Conservation (phyloP, 1,140 invertebrate genomes). For the Pantala flavescens region DNA sequence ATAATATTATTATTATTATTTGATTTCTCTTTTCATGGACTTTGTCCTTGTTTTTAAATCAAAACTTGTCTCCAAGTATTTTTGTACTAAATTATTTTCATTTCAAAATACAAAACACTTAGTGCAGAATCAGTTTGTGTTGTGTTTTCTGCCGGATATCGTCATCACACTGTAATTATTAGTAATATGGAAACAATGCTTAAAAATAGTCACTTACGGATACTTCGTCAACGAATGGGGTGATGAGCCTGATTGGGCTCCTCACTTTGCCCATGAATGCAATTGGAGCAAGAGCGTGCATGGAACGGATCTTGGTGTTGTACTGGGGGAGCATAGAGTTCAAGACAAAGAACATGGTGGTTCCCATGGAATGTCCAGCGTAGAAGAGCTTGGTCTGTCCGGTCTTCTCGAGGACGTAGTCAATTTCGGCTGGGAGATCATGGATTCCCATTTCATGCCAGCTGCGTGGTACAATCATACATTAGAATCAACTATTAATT, state of each 20-base stretch:
- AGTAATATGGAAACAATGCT: no score
- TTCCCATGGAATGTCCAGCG: constrained; percentile 48
- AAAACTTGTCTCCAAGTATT: no score
- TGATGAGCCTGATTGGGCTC: constrained; percentile 32
- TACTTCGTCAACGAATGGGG: constrained; percentile 30
- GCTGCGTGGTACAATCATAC: constrained; percentile 30
- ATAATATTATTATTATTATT: no score
- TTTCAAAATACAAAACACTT: no score
- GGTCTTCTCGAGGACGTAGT: constrained; percentile 46
- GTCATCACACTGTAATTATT: no score
- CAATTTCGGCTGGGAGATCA: constrained; percentile 58
- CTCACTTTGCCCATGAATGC: constrained; percentile 35
- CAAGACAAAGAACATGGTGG: constrained; percentile 50
- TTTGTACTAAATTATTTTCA: no score
- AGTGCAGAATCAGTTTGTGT: no score
- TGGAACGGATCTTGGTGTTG: constrained; percentile 38
- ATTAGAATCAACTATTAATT: no score
- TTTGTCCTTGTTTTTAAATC: no score
- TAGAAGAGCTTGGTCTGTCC: constrained; percentile 41
- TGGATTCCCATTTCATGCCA: constrained; percentile 54
- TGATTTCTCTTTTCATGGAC: no score
- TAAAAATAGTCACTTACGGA: constrained; percentile 19
- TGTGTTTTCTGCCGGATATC: no score
- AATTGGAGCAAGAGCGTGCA: constrained; percentile 48
- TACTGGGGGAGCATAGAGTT: constrained; percentile 43